A percentile compares a stretch with the other conserved stretches of the same genome.
phyloP scores from a whole-genome alignment of 2,797 vertebrate genomes.

The Ceyx erithaca region DNA sequence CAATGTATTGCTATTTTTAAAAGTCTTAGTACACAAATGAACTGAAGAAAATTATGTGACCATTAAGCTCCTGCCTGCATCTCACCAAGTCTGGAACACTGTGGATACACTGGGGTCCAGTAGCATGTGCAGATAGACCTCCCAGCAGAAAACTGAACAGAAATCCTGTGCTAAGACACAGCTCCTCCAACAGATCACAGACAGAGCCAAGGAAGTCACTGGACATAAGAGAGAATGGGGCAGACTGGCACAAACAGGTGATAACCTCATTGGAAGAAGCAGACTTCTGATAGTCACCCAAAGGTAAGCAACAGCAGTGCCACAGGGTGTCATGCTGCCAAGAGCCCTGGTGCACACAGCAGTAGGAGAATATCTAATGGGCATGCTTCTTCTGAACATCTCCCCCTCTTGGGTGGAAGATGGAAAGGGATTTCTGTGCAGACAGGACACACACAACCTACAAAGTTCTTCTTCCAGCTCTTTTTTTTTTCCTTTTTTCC shows the following conservation, averaged over 20 bases:
- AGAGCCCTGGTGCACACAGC: fast-evolving
- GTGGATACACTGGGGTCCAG: not conserved
- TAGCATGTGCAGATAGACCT: not conserved
- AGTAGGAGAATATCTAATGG: not conserved
- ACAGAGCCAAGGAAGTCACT: not conserved
- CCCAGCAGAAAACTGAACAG: not conserved
- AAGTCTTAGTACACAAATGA: not conserved
- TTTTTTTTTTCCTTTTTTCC: not conserved
- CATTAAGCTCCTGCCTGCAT: not conserved
- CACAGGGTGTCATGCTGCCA: not conserved
- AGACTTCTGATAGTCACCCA: not conserved
- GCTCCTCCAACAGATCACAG: not conserved
- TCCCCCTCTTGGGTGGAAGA: not conserved
- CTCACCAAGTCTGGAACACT: not conserved
- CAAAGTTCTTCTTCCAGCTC: not conserved
- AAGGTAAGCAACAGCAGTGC: not conserved
- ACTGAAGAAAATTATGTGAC: not conserved
- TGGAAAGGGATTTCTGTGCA: not conserved
- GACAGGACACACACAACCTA: not conserved
- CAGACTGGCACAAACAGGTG: not conserved
- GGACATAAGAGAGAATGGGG: not conserved
- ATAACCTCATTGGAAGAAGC: not conserved
- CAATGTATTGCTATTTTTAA: not conserved
- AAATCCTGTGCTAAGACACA: not conserved
- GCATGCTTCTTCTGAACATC: not conserved